Percentiles rank a stretch among this genome's conserved stretches.
Conservation (phyloP, 1,140 invertebrate species). For the Condylostylus longicornis region DNA sequence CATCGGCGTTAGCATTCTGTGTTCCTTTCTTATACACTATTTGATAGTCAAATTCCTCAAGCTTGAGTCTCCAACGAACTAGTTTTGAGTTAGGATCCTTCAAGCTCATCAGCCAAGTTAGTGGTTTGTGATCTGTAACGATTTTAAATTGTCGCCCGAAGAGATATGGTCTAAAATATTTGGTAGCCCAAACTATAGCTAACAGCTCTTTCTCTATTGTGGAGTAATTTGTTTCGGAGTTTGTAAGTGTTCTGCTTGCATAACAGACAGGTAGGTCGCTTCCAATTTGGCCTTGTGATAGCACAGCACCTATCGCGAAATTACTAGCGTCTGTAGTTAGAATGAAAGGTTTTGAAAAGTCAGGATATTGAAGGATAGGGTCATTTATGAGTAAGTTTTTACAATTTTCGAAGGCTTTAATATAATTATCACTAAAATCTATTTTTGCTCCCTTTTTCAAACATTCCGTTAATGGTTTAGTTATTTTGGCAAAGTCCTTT, state of each 20-base stretch:
- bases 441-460: constrained; percentile 13
- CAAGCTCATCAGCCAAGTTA: constrained; percentile 33
- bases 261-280: constrained; percentile 23
- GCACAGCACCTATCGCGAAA: constrained; percentile 15
- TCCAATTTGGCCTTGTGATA: constrained; percentile 18
- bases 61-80: constrained; percentile 30
- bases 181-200: constrained; percentile 30
- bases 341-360: constrained; percentile 15
- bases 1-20: constrained; percentile 24
- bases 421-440: constrained; percentile 10
- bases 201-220: constrained; percentile 30
- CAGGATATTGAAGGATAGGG: constrained; percentile 22
- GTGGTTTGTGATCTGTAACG: constrained; percentile 36
- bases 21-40: constrained; percentile 31
- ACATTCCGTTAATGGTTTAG: constrained; percentile 14
- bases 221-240: constrained; percentile 30
- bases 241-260: constrained; percentile 27
- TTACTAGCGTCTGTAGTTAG: constrained; percentile 16
- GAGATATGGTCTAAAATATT: constrained; percentile 35
- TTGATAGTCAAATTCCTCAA: constrained; percentile 33
- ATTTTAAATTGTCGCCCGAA: constrained; percentile 34
- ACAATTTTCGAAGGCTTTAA: constrained; percentile 14
- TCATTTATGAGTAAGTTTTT: constrained; percentile 19
- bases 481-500: constrained; percentile 15
- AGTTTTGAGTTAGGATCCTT: constrained; percentile 33